Conservation (phyloP, 92 coral and sea anemone species). For the Diadumene lineata region DNA sequence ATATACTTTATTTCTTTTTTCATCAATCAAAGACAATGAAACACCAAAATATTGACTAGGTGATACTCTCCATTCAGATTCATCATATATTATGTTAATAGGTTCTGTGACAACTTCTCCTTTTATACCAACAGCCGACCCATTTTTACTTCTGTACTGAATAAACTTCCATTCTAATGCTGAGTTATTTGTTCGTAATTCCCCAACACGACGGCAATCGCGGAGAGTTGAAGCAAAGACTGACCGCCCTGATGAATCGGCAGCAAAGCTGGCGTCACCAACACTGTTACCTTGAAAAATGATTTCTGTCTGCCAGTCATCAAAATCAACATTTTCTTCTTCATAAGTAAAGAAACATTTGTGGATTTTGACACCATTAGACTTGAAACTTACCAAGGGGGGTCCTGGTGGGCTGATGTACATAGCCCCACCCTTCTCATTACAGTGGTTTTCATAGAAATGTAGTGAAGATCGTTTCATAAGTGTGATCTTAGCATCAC, state of each 20-base stretch:
- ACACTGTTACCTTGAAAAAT: slow-evolving; percentile 66
- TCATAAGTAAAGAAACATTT: slow-evolving; percentile 71
- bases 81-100: slow-evolving; percentile 40
- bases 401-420: slow-evolving; percentile 82
- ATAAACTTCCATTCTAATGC: slow-evolving; percentile 71
- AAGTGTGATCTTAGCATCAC: slow-evolving; percentile 60
- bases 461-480: slow-evolving; percentile 44
- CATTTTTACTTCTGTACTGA: slow-evolving; percentile 41
- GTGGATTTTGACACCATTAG: slow-evolving; percentile 62
- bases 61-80: slow-evolving; percentile 76
- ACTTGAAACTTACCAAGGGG: slow-evolving; percentile 67
- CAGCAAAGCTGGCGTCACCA: slow-evolving; percentile 1
- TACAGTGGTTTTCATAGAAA: slow-evolving; percentile 59
- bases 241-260: slow-evolving; percentile 56
- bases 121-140: slow-evolving; percentile 37
- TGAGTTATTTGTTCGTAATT: slow-evolving; percentile 47
- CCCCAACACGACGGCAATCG: slow-evolving; percentile 68
- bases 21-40: slow-evolving; percentile 67
- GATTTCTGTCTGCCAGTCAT: slow-evolving; percentile 63
- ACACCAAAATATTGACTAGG: slow-evolving; percentile 76
- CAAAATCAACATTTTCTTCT: slow-evolving; percentile 24
- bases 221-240: slow-evolving; percentile 82
- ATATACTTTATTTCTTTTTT: slow-evolving; percentile 60
- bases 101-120: slow-evolving; percentile 81
- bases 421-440: slow-evolving; percentile 88